Percentiles rank a stretch among this genome's conserved stretches.
These are phyloP conservation scores for Aegypius monachus DNA, from an alignment of 2,113 vertebrate species.

Conservation along the genomic window DNA sequence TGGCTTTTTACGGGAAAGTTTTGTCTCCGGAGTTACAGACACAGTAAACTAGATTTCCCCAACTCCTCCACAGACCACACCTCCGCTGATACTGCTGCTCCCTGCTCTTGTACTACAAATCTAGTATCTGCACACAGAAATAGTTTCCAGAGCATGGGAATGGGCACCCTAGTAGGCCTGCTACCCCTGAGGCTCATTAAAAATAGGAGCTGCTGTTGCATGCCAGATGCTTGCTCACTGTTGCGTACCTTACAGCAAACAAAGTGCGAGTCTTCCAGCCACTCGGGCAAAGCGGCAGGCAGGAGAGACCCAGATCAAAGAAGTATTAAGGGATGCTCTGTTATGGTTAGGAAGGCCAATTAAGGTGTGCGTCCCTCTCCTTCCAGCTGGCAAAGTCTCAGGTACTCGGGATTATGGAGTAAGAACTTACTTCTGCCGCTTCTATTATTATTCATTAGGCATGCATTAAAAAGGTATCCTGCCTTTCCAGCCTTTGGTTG, in stretches of 20 bases:
- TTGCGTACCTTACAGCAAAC: slow-evolving; percentile 3
- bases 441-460: neutral
- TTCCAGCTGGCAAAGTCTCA: slow-evolving; percentile 24
- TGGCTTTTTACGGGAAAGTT: slow-evolving; percentile 8
- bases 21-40: slow-evolving; percentile 7
- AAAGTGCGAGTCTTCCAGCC: neutral
- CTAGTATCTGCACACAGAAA: neutral
- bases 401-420: neutral
- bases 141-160: neutral
- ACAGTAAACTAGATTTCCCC: slow-evolving; percentile 20
- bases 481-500: neutral
- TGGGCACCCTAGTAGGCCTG: neutral
- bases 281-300: neutral
- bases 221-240: slow-evolving; percentile 19
- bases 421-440: neutral
- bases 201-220: neutral
- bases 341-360: neutral
- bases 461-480: neutral
- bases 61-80: neutral
- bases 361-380: neutral
- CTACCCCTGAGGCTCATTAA: neutral
- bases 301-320: slow-evolving; percentile 33
- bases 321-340: neutral
- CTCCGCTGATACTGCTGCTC: neutral
- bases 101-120: neutral